Evolutionary conservation across 2,888 invertebrate genomes (phyloP).

Genomic region (Fissipunctia ypsillon): DNA sequence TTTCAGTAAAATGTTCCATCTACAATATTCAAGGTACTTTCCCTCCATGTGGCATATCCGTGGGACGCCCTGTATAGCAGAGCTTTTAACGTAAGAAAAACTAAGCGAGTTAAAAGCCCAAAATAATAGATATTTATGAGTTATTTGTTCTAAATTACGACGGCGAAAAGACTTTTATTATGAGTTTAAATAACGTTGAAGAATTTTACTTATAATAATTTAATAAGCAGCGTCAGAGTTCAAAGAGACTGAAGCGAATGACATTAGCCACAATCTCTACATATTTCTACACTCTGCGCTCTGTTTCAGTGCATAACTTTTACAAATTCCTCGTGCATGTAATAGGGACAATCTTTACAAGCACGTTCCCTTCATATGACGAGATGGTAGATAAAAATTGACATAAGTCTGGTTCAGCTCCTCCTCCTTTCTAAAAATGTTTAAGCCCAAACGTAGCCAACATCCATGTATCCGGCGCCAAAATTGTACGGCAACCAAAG

Average conservation of each 20-base stretch:
- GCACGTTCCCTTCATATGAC: not conserved
- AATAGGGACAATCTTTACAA: not conserved
- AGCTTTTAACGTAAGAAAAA: constrained; percentile 26
- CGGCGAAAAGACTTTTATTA: not conserved
- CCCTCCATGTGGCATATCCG: too few relatives aligned
- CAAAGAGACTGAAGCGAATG: constrained; percentile 2
- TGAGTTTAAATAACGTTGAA: not conserved
- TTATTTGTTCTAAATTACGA: constrained; percentile 33
- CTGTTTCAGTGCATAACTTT: not conserved
- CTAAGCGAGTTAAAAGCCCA: constrained; percentile 14
- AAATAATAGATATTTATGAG: constrained; percentile 39
- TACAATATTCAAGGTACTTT: too few relatives aligned
- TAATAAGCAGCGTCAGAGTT: constrained; percentile 2
- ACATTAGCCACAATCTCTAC: not conserved
- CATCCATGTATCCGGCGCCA: not conserved
- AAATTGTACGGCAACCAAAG: constrained; percentile 14
- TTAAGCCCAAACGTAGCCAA: not conserved
- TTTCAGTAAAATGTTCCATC: too few relatives aligned
- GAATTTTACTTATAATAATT: constrained; percentile 1
- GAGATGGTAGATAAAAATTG: not conserved
- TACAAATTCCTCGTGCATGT: not conserved
- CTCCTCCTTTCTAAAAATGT: not conserved
- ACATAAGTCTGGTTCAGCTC: not conserved
- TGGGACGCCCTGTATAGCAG: too few relatives aligned
- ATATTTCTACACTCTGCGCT: not conserved